Base-by-base conservation (phyloP, 2,888 invertebrate genomes). In the Macroteleia sp. region DNA sequence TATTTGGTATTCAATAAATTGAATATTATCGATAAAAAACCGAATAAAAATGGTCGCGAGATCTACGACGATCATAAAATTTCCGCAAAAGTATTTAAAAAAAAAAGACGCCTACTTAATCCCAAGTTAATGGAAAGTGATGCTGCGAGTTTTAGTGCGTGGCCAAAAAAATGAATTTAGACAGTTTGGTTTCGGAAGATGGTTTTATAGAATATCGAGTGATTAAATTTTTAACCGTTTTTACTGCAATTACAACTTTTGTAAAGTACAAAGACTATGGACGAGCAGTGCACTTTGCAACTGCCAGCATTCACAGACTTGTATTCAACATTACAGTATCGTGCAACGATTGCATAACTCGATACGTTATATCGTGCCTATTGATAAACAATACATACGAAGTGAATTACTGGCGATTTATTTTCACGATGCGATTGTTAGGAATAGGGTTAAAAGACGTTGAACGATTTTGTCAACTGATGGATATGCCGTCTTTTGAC, bases 401-500 rank as follows among this genome's bases (percentile, higher is more conserved):
- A 75, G 82, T 84, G 70, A 85, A 84, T 62, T 9, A 78, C n/a
- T n/a, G n/a, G 61, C 64, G 77, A 67, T 82, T 85, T 80, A 42
- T 82, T 74, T 83, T 85, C 75, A 78, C 80, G 32, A 84, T 84
- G 84, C 82, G 82, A 78, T 59, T 67, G 42, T 78, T 83, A 16
- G 81, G 80, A 44, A 48, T 82, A 75, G 80, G 83, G n/a, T 77
- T 82, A 14, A 77, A 83, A 79, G 81, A 81, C 46, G 82, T 77
- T 20, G 36, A 74, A 61, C 69, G 81, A 79, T 84, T 85, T 80
- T 82, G 80, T 79, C 79, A 73, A 41, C 54, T 82, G 19, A 80
- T 81, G 79, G 79, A 83, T 78, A 76, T 81, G 80, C 74, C 70
- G 46, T 4, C n/a, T 34, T 52, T 52, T 52, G n/a, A 64, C 19